Evolutionary conservation across 2,113 vertebrate genomes (phyloP), one percentile per base, ranked within the genome.

Genomic region (Hyaena hyaena): DNA sequence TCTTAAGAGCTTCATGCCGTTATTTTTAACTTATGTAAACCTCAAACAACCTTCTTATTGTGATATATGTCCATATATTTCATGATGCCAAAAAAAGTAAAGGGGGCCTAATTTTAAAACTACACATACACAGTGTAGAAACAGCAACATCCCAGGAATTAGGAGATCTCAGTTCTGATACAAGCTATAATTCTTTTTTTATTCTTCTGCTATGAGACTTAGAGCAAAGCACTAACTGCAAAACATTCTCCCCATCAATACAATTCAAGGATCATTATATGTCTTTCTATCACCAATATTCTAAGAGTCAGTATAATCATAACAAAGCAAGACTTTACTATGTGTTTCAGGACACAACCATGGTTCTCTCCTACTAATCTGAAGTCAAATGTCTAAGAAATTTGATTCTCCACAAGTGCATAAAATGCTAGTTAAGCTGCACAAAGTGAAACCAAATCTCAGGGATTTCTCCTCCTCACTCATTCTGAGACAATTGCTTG

Each of bases 1-100:
- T 81, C 28, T 83, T 68, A 95, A 74, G 10, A 92, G 81, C 24
- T 89, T 92, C 85, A 93, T 83, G 39, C 21, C 21, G 1, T 33
- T 92, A 21, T 94, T 81, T 94, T 71, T 98, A 90, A 50, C 45
- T 4, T 61, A 73, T 86, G 88, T 33, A 69, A 94, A 35, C 55
- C 26, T 86, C 35, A 85, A 97, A 33, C 14, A 93, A 95, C 35
- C 33, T 88, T 91, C 5, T 6, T 82, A 58, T 77, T 94, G 21
- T 55, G 21, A 81, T 33, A 69, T 35, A 77, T 82, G 31, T 71
- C n/a, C 17, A n/a, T 31, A 28, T 86, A 81, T 93, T 71, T 88
- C 58, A 85, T 76, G 19, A 90, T 33, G 31, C 21, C 26, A 17
- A 65, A 28, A 65, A 69, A 76, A 23, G 19, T 23, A 76, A 90